phyloP scores from a whole-genome alignment of 2,797 vertebrate genomes.

The Molossus molossus region DNA sequence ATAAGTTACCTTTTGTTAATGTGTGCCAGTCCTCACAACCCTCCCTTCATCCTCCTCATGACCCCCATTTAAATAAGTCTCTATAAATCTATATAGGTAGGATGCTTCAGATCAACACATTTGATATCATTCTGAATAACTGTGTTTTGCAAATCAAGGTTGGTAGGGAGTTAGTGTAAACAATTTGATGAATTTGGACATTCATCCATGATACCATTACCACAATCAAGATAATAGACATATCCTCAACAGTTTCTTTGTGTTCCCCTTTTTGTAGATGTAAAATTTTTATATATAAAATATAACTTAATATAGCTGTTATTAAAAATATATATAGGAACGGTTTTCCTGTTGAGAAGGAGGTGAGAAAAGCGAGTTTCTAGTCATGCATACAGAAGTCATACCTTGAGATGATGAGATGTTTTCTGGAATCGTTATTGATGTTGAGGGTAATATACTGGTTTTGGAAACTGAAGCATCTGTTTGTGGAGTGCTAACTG shows the following conservation, averaged over 20 bases:
- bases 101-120: neutral
- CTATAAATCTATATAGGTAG: neutral
- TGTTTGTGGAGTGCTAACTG: constrained; percentile 48
- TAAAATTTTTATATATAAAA: neutral
- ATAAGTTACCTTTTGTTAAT: constrained; percentile 66
- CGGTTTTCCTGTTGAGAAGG: neutral
- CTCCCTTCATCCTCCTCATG: neutral
- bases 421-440: neutral
- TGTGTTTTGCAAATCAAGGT: constrained; percentile 1
- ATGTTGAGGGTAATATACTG: neutral
- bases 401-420: constrained; percentile 56
- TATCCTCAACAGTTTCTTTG: neutral
- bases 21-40: neutral
- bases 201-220: neutral
- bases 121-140: neutral
- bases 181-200: neutral
- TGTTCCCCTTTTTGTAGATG: neutral
- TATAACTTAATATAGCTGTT: neutral
- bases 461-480: neutral
- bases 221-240: neutral
- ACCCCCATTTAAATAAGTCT: neutral
- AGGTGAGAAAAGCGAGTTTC: neutral
- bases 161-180: neutral
- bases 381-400: neutral
- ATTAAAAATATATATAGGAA: neutral